Evolutionary conservation across 2,888 invertebrate species (phyloP).

Genomic region (Fissipunctia ypsillon): DNA sequence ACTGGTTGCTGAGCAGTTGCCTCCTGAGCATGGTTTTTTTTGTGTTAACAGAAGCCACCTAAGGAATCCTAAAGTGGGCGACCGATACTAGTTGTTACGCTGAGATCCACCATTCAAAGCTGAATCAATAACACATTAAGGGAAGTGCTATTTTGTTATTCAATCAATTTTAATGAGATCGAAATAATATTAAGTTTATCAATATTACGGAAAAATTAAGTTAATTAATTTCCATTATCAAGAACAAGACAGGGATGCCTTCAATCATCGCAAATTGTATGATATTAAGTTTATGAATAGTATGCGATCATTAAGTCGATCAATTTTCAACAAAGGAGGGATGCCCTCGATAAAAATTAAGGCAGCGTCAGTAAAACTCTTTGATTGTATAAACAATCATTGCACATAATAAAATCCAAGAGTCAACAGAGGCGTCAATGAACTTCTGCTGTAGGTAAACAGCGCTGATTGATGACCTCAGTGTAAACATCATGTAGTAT

Average conservation of each 20-base stretch:
- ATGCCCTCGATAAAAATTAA: constrained; percentile 10
- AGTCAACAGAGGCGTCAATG: constrained; percentile 66
- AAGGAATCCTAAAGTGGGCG: not conserved
- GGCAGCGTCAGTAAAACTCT: constrained; percentile 15
- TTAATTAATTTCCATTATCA: not conserved
- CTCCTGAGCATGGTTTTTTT: not conserved
- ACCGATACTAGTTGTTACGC: not conserved
- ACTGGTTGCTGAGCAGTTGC: not conserved
- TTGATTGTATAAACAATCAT: constrained; percentile 17
- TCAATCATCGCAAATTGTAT: not conserved
- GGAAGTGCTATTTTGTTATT: not conserved
- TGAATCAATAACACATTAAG: constrained; percentile 10
- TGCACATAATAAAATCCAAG: constrained; percentile 52
- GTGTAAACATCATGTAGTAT: constrained; percentile 52
- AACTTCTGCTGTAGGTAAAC: constrained; percentile 68
- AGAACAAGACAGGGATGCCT: not conserved
- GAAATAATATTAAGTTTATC: not conserved
- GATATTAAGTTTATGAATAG: constrained; percentile 10
- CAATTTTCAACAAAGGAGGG: not conserved
- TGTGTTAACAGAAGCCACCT: not conserved
- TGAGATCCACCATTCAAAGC: not conserved
- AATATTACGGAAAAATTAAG: not conserved
- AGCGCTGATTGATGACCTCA: constrained; percentile 70
- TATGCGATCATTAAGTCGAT: not conserved
- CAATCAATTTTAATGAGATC: not conserved